phyloP scores from a whole-genome alignment of 1,140 invertebrate species.

The Eubasilissa regina region DNA sequence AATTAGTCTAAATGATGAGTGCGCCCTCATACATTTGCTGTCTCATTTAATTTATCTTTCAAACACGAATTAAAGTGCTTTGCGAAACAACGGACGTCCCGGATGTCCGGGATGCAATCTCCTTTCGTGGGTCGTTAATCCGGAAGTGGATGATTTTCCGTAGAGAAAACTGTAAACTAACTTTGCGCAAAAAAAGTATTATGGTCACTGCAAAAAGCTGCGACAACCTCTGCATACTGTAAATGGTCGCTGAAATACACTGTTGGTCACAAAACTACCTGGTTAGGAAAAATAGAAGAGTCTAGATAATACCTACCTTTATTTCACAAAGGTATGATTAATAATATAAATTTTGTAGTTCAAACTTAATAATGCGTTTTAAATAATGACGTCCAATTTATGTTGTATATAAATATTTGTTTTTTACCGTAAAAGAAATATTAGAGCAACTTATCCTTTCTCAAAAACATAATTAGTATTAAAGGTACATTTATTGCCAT shows the following conservation, averaged over 20 bases:
- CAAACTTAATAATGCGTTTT: no score
- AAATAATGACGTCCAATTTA: no score
- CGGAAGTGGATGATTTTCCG: constrained; percentile 28
- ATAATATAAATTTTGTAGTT: no score
- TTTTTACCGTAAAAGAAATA: no score
- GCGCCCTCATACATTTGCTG: no score
- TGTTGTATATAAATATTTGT: no score
- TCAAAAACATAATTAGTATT: no score
- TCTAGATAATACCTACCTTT: no score
- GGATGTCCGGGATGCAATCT: constrained; percentile 11
- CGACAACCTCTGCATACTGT: neutral
- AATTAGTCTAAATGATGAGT: no score
- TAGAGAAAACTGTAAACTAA: constrained; percentile 8
- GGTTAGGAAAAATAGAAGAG: neutral
- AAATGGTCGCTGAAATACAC: neutral
- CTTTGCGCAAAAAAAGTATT: constrained; percentile 41
- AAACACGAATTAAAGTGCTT: constrained; percentile 17
- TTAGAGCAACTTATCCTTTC: no score
- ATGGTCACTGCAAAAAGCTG: neutral
- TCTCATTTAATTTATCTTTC: neutral
- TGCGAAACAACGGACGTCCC: neutral
- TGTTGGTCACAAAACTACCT: neutral
- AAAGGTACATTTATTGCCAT: no score
- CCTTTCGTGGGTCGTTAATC: constrained; percentile 49
- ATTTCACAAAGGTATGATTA: no score